Evolutionary conservation across 1,140 invertebrate species (phyloP).

Genomic region (Tribolium castaneum): DNA sequence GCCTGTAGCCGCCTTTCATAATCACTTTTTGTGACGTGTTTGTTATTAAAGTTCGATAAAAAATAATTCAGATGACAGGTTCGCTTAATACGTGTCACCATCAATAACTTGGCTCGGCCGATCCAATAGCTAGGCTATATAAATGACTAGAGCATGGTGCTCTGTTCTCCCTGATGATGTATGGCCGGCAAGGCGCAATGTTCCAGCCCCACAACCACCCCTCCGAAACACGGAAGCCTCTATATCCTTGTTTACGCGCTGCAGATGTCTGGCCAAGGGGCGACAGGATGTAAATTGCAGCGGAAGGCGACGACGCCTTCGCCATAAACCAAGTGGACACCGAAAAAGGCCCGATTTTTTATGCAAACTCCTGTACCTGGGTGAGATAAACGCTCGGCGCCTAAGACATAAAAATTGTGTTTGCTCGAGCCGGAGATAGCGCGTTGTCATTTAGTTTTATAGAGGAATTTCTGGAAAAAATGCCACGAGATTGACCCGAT

Average conservation of each 20-base stretch:
- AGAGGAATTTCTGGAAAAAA: conserved; percentile 58
- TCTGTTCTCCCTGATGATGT: conserved; percentile 50
- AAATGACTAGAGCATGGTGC: conserved; percentile 49
- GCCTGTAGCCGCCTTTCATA: conserved; percentile 37
- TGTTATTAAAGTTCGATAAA: conserved; percentile 57
- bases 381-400: conserved; percentile 34
- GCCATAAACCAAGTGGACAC: not conserved
- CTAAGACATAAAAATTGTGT: conserved; percentile 54
- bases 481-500: conserved; percentile 67
- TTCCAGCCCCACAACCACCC: conserved; percentile 21
- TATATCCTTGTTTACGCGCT: conserved; percentile 26
- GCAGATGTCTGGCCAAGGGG: conserved; percentile 19
- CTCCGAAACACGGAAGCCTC: conserved; percentile 3
- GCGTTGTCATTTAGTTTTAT: conserved; percentile 58
- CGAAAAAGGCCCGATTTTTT: not conserved
- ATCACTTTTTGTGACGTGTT: conserved; percentile 50
- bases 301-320: not conserved
- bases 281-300: conserved; percentile 29
- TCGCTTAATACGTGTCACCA: conserved; percentile 60
- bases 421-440: conserved; percentile 51
- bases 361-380: not conserved
- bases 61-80: conserved; percentile 56
- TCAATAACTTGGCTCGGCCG: conserved; percentile 56
- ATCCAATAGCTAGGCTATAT: conserved; percentile 49
- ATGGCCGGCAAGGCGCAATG: conserved; percentile 46